Conservation (phyloP, 2,888 invertebrate genomes). For the Cheilosia grossa region DNA sequence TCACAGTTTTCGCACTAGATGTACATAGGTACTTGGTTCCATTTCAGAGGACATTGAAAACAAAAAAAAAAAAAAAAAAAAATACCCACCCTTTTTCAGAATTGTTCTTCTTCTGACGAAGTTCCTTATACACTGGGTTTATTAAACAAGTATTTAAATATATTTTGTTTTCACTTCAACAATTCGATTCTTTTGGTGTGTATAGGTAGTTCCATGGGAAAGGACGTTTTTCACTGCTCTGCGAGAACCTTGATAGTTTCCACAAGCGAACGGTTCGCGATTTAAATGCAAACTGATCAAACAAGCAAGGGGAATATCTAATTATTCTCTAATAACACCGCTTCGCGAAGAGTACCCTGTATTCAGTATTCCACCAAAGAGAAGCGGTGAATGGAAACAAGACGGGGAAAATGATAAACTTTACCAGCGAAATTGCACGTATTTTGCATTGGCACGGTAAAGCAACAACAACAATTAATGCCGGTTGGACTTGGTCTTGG, state of each 20-base stretch:
- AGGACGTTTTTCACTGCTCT: slow-evolving; percentile 14
- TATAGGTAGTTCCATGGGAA: slow-evolving; percentile 60
- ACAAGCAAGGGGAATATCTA: slow-evolving; percentile 54
- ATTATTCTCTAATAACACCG: slow-evolving; percentile 60
- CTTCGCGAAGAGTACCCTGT: slow-evolving; percentile 12
- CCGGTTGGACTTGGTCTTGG: neutral
- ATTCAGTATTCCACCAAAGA: neutral
- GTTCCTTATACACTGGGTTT: slow-evolving; percentile 23
- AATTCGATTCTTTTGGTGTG: slow-evolving; percentile 29
- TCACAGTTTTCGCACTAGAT: slow-evolving; percentile 32
- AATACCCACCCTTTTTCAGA: slow-evolving; percentile 55
- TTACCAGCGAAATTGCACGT: too few species aligned
- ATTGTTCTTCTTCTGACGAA: slow-evolving; percentile 9
- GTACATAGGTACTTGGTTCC: neutral
- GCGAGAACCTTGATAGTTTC: neutral
- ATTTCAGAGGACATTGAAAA: neutral
- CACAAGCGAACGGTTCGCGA: slow-evolving; percentile 72
- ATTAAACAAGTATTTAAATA: neutral
- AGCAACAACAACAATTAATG: too few species aligned
- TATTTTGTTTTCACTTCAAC: slow-evolving; percentile 39
- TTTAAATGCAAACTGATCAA: slow-evolving; percentile 78
- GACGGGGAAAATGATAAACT: neutral
- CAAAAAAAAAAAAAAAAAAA: slow-evolving; percentile 1
- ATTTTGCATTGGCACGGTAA: too few species aligned
- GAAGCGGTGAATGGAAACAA: neutral